Base-by-base conservation (phyloP, 2,888 invertebrate genomes). In the Volucella inanis region DNA sequence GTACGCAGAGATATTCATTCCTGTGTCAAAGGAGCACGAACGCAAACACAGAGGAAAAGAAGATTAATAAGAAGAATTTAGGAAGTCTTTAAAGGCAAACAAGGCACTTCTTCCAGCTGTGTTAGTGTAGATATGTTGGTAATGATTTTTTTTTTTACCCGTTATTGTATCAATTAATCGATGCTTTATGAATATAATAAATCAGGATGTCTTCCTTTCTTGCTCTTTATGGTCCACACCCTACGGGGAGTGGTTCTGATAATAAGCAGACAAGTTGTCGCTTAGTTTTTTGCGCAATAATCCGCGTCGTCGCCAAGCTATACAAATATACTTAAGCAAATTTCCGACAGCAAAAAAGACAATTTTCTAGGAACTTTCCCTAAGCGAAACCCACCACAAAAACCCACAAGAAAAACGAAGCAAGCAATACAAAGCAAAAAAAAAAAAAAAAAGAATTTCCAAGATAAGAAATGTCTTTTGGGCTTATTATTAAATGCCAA, bases 151-250 rank as follows among this genome's bases (percentile, higher is more conserved):
- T 84, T 38, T 64, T 3, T 67, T 67, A n/a, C 55, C 71, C 76
- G 62, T 81, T 77, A 85, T 85, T 85, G 81, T 77, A 81, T 85
- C 85, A 85, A 85, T 85, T 81, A 81, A 65, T 71, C 75, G 64
- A 67, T 72, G 71, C 54, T 81, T 85, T 68, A 72, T 85, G 71
- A 85, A 81, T 81, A 67, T 68, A 67, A 85, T 85, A 85, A 85
- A 85, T 85, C 85, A 81, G 72, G 67, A 81, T 68, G 70, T 64
- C 43, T 55, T 45, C 50, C 14, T 39, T 1, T 31, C 4, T 38
- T 10, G 4, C 2, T 6, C 47, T 3, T 3, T 31, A 47, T 64
- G 38, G 65, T 43, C 65, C 18, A 39, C 43, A 18, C 12, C 18
- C 39, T 59, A 15, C 11, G 41, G 6, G 41, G 15, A 41, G 52